Evolutionary conservation across 2,797 vertebrate species (phyloP).

Genomic region (Carapus acus): DNA sequence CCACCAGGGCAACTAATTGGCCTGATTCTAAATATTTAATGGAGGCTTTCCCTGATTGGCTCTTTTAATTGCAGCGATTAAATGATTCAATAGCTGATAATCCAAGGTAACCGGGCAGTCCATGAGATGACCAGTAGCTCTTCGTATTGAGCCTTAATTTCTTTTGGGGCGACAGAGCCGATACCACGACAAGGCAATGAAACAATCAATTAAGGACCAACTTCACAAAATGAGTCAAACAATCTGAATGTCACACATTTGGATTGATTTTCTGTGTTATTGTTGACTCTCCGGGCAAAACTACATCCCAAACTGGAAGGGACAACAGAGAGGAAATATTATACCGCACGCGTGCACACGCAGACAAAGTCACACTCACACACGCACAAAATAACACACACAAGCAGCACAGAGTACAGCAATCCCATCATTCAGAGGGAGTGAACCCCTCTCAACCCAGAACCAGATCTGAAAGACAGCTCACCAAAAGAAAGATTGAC

Average conservation of each 20-base stretch:
- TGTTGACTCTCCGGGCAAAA: conserved; percentile 27
- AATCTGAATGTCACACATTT: conserved; percentile 9
- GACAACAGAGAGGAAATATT: conserved; percentile 29
- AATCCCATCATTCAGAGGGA: conserved; percentile 59
- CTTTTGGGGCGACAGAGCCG: conserved; percentile 43
- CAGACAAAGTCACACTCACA: conserved; percentile 21
- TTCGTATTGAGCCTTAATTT: conserved; percentile 50
- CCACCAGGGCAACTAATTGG: conserved; percentile 62
- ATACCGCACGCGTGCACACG: conserved; percentile 5
- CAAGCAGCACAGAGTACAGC: conserved; percentile 32
- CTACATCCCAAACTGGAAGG: conserved; percentile 36
- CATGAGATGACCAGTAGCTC: conserved; percentile 44
- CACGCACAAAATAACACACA: conserved; percentile 25
- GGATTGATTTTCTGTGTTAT: conserved; percentile 29
- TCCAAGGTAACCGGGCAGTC: conserved; percentile 37
- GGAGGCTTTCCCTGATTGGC: conserved; percentile 63
- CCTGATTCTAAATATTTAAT: conserved; percentile 67
- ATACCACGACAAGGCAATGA: conserved; percentile 7
- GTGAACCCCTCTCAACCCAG: conserved; percentile 56
- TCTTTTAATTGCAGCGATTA: conserved; percentile 69
- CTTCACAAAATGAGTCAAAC: not conserved
- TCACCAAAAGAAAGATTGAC: conserved; percentile 56
- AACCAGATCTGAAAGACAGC: conserved; percentile 59
- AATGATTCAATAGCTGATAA: conserved; percentile 67
- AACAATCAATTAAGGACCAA: conserved; percentile 8